Percentiles rank a stretch among this genome's conserved stretches.
Conservation (phyloP, 2,797 vertebrate species). For the Pterois miles region DNA sequence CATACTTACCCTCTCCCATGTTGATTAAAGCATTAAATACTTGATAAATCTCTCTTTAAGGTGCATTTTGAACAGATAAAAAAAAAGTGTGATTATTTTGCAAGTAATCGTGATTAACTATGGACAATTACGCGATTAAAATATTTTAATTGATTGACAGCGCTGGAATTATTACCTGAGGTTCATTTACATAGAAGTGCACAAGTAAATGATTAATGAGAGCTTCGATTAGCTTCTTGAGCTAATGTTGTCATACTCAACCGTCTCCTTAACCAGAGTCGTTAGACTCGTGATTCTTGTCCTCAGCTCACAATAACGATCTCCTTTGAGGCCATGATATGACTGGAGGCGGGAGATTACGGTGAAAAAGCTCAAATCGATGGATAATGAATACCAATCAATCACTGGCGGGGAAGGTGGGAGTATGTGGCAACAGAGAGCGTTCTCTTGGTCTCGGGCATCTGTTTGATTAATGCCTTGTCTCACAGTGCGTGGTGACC, state of each 20-base stretch:
- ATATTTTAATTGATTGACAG: too few relatives aligned
- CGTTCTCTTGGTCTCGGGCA: constrained; percentile 62
- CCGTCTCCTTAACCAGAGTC: constrained; percentile 15
- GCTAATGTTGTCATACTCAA: constrained; percentile 21
- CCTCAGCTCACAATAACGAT: constrained; percentile 55
- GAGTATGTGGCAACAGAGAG: constrained; percentile 62
- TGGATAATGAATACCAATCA: constrained; percentile 78
- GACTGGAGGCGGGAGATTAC: constrained; percentile 63
- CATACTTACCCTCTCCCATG: too few relatives aligned
- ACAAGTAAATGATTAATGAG: constrained; percentile 32
- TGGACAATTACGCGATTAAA: too few relatives aligned
- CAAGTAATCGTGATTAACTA: too few relatives aligned
- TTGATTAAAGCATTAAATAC: too few relatives aligned
- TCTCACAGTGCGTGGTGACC: constrained; percentile 53
- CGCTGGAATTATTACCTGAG: background rate
- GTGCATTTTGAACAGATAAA: too few relatives aligned
- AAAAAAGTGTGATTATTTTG: too few relatives aligned
- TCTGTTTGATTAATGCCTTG: constrained; percentile 78
- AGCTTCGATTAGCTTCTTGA: constrained; percentile 5
- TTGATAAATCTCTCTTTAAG: too few relatives aligned
- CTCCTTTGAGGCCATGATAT: constrained; percentile 59
- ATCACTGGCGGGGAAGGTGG: constrained; percentile 57
- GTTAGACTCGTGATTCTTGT: constrained; percentile 30
- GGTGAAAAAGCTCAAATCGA: constrained; percentile 71
- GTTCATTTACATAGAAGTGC: background rate